Conservation (phyloP, 2,113 vertebrate genomes). For the Neoarius graeffei region DNA sequence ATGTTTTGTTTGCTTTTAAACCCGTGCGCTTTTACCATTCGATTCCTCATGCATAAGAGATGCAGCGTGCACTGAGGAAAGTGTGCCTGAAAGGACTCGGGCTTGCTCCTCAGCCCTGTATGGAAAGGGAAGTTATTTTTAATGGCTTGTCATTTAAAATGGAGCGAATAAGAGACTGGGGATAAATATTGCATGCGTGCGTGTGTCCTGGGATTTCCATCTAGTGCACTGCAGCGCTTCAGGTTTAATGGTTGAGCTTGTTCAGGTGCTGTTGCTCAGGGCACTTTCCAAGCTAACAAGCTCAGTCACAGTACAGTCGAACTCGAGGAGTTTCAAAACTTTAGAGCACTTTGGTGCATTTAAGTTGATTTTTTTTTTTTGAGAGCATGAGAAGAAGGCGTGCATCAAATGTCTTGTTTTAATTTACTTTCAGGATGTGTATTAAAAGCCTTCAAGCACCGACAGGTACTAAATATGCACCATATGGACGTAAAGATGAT, state of each 20-base stretch:
- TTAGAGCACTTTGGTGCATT: neutral
- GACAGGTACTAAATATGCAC: neutral
- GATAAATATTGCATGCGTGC: slow-evolving; percentile 58
- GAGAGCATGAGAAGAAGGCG: too few relatives aligned
- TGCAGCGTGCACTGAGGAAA: slow-evolving; percentile 11
- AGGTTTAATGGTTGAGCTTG: slow-evolving; percentile 54
- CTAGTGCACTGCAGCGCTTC: slow-evolving; percentile 33
- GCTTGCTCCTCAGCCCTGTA: slow-evolving; percentile 25
- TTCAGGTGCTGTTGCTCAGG: slow-evolving; percentile 51
- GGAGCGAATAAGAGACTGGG: slow-evolving; percentile 56
- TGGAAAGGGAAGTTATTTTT: slow-evolving; percentile 60
- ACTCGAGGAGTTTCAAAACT: slow-evolving; percentile 22
- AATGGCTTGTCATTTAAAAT: slow-evolving; percentile 59
- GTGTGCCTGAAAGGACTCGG: slow-evolving; percentile 10
- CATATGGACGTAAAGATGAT: neutral
- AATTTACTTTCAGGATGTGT: neutral
- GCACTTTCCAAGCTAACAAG: slow-evolving; percentile 40
- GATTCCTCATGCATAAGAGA: slow-evolving; percentile 25
- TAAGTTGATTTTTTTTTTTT: neutral
- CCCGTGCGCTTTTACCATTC: neutral
- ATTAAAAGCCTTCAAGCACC: neutral
- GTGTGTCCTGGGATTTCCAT: slow-evolving; percentile 20
- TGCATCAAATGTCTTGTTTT: slow-evolving; percentile 1
- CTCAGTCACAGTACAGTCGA: neutral
- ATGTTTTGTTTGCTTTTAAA: slow-evolving; percentile 24